These are phyloP conservation scores for Panzeria rudis DNA, from an alignment of 2,888 invertebrate genomes.

Conservation along the genomic window DNA sequence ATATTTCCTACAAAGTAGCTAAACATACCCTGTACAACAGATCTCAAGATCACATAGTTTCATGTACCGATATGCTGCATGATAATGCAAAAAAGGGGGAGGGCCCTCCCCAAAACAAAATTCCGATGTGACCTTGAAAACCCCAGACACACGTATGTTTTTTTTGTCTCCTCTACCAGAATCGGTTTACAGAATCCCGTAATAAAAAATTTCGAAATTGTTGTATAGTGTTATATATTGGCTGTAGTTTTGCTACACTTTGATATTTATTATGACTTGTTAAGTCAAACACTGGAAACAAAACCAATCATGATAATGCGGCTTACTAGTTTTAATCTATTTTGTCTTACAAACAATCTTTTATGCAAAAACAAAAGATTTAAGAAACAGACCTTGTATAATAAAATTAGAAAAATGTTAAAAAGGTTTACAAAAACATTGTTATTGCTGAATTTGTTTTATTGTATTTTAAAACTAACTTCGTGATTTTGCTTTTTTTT, in stretches of 20 bases:
- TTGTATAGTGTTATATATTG: no score
- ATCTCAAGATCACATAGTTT: no score
- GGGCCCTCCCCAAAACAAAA: no score
- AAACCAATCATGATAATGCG: neutral
- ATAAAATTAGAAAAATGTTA: neutral
- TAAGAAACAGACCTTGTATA: conserved; percentile 67
- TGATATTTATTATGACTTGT: conserved; percentile 3
- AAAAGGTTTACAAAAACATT: neutral
- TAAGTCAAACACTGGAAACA: neutral
- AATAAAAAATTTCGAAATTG: no score
- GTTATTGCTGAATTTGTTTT: conserved; percentile 23
- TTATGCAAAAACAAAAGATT: conserved; percentile 18
- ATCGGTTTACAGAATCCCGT: no score
- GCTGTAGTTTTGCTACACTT: neutral
- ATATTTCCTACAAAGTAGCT: no score
- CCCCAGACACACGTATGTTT: no score
- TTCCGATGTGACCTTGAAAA: no score
- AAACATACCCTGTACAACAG: no score
- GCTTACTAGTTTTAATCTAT: neutral
- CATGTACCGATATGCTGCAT: no score
- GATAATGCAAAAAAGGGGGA: no score
- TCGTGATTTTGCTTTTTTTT: conserved; percentile 55
- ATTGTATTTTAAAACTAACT: conserved; percentile 14
- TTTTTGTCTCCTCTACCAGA: no score
- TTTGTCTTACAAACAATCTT: neutral